Evolutionary conservation across 2,888 invertebrate species (phyloP).

Genomic region (Brenthis ino): DNA sequence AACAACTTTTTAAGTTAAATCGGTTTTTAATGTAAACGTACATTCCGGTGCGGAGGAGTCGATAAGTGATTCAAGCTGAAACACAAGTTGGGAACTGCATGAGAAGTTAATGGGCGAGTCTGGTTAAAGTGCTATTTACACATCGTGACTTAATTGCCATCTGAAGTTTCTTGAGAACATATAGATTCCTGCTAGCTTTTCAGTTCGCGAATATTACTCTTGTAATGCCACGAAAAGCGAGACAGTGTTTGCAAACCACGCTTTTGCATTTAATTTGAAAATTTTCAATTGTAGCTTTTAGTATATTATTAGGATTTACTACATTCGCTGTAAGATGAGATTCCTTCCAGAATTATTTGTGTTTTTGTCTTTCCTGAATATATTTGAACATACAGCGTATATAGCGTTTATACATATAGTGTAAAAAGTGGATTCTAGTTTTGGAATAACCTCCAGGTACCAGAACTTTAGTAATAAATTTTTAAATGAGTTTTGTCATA

Average conservation of each 20-base stretch:
- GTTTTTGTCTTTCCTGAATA: too few species aligned
- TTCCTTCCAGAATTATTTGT: too few species aligned
- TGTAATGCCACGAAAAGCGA: background rate
- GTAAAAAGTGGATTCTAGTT: too few species aligned
- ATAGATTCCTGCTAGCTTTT: slow-evolving; percentile 25
- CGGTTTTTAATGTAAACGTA: slow-evolving; percentile 27
- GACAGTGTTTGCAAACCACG: background rate
- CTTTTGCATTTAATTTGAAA: too few species aligned
- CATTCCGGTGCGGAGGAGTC: slow-evolving; percentile 24
- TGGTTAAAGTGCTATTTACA: slow-evolving; percentile 54
- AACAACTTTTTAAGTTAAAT: slow-evolving; percentile 23
- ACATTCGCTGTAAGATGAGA: too few species aligned
- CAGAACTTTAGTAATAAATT: too few species aligned
- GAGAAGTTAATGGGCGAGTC: slow-evolving; percentile 54
- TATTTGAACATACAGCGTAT: too few species aligned
- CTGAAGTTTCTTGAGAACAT: slow-evolving; percentile 28
- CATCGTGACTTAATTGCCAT: slow-evolving; percentile 39
- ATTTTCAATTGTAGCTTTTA: too few species aligned
- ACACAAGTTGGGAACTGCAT: slow-evolving; percentile 45
- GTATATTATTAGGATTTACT: too few species aligned
- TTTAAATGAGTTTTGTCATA: too few species aligned
- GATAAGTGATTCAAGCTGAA: slow-evolving; percentile 41
- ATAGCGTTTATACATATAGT: too few species aligned
- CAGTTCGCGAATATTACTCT: slow-evolving; percentile 6
- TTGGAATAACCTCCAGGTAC: too few species aligned